Evolutionary conservation across 2,888 invertebrate species (phyloP).

Genomic region (Lissonota sp.): DNA sequence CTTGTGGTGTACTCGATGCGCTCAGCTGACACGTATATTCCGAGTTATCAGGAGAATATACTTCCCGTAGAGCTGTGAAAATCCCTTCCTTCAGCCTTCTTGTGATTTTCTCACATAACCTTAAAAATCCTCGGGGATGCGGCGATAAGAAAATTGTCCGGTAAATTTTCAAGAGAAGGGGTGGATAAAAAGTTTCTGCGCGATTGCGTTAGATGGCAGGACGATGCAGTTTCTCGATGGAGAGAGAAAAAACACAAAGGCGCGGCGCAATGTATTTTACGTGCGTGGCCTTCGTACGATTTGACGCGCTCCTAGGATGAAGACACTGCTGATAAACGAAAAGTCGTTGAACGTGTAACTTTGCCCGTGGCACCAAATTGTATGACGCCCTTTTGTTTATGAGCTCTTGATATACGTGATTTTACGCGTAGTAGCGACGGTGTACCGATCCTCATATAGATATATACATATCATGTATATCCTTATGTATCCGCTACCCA

Average conservation of each 20-base stretch:
- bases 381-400: constrained; percentile 25
- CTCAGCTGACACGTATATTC: no score
- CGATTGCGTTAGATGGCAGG: constrained; percentile 32
- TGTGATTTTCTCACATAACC: no score
- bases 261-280: constrained; percentile 44
- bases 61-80: no score
- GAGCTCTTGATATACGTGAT: background rate
- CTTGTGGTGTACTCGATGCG: no score
- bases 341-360: constrained; percentile 23
- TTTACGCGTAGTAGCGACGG: background rate
- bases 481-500: constrained; percentile 40
- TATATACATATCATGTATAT: constrained; percentile 1
- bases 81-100: no score
- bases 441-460: no score
- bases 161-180: background rate
- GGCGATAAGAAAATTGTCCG: no score
- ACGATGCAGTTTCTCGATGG: constrained; percentile 14
- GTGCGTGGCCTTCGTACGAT: constrained; percentile 54
- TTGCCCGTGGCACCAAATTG: constrained; percentile 1
- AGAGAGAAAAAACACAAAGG: background rate
- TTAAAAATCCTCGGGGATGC: no score
- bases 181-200: background rate
- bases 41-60: no score
- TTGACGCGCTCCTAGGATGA: constrained; percentile 47
- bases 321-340: constrained; percentile 6